These are phyloP conservation scores for Drosophila algonquin DNA, from an alignment of 2,888 invertebrate species.

Conservation along the genomic window DNA sequence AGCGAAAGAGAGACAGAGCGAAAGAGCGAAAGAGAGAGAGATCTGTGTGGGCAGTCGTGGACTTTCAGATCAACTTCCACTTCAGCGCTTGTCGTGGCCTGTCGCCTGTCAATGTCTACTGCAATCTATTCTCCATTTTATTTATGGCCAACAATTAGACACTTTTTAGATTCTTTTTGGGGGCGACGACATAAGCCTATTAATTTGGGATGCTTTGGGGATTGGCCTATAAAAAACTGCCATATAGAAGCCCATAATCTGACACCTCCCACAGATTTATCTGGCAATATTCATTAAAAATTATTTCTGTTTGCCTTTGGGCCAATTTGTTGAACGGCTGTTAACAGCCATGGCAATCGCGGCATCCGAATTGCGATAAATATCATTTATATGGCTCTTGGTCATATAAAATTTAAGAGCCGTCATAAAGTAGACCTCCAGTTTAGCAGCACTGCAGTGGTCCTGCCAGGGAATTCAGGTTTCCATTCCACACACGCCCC, in stretches of 20 bases:
- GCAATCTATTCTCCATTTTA: constrained; percentile 45
- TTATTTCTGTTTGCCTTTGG: constrained; percentile 39
- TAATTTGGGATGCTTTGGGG: constrained; percentile 44
- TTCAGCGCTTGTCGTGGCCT: constrained; percentile 15
- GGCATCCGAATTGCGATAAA: constrained; percentile 20
- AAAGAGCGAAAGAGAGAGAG: not conserved
- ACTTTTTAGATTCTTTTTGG: constrained; percentile 42
- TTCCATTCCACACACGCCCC: constrained; percentile 8
- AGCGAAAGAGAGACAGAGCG: constrained; percentile 10
- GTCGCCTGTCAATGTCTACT: constrained; percentile 52
- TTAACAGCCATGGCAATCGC: constrained; percentile 22
- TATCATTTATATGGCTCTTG: constrained; percentile 40
- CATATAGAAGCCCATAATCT: constrained; percentile 29
- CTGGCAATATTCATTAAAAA: constrained; percentile 38
- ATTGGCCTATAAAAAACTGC: constrained; percentile 31
- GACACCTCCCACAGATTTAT: constrained; percentile 32
- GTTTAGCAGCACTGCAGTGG: not conserved
- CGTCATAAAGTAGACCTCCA: constrained; percentile 38
- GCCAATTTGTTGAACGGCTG: constrained; percentile 25
- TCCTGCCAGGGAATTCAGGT: constrained; percentile 30
- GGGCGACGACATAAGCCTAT: constrained; percentile 54
- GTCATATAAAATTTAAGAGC: constrained; percentile 33
- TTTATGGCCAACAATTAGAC: constrained; percentile 64
- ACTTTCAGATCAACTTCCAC: constrained; percentile 29
- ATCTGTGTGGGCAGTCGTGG: constrained; percentile 46